Evolutionary conservation across 2,888 invertebrate genomes (phyloP).

Genomic region (Aleiodes leptofemur): DNA sequence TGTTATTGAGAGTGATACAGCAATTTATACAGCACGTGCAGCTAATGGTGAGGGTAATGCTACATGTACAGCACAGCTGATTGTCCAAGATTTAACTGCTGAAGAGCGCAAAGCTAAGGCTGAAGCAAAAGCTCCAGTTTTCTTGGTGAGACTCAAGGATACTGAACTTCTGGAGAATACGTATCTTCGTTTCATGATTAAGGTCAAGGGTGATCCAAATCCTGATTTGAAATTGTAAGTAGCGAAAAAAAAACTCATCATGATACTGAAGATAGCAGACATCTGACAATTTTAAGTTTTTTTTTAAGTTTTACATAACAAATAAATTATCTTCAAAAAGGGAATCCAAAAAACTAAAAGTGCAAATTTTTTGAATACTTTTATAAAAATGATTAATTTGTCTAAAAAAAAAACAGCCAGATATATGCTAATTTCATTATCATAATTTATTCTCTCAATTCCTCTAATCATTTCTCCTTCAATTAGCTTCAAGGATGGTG

Average conservation of each 20-base stretch:
- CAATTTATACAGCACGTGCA: slow-evolving; percentile 93
- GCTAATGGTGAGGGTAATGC: slow-evolving; percentile 87
- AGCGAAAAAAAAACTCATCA: neutral
- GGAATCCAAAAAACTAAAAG: too few species aligned
- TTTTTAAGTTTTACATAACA: too few species aligned
- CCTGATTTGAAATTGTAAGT: slow-evolving; percentile 95
- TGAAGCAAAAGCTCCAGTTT: slow-evolving; percentile 87
- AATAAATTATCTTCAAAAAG: too few species aligned
- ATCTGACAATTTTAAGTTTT: too few species aligned
- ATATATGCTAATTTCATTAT: too few species aligned
- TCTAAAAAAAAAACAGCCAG: too few species aligned
- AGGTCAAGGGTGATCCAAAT: slow-evolving; percentile 90
- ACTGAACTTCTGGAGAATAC: slow-evolving; percentile 92
- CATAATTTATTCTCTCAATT: neutral
- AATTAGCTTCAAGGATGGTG: slow-evolving; percentile 87
- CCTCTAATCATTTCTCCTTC: neutral
- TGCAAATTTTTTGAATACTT: too few species aligned
- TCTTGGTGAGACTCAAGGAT: slow-evolving; percentile 90
- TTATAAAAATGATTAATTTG: too few species aligned
- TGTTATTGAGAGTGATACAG: slow-evolving; percentile 86
- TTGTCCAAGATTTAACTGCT: slow-evolving; percentile 86
- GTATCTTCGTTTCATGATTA: slow-evolving; percentile 91
- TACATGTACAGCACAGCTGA: slow-evolving; percentile 90
- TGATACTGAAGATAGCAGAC: neutral
- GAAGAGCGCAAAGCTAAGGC: slow-evolving; percentile 84